Percentiles rank a stretch among this genome's conserved stretches.
These are phyloP conservation scores for Cyclophora albipunctata DNA, from an alignment of 2,888 invertebrate species.

Conservation along the genomic window DNA sequence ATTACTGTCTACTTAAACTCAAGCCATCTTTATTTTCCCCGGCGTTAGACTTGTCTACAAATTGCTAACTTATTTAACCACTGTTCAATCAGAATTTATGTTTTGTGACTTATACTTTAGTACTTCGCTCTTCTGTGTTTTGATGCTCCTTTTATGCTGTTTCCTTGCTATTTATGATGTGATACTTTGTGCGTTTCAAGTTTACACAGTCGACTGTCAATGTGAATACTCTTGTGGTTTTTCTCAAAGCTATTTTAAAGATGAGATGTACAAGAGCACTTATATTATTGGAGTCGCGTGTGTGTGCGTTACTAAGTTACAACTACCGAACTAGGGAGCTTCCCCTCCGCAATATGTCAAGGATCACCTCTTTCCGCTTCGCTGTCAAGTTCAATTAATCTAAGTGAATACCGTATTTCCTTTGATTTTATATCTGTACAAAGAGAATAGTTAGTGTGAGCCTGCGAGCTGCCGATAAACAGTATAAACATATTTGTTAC, in stretches of 20 bases:
- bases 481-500: constrained; percentile 12
- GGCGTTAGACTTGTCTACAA: background rate
- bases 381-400: constrained; percentile 21
- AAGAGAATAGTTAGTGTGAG: background rate
- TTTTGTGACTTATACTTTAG: too few species aligned
- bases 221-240: too few species aligned
- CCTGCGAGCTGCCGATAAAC: constrained; percentile 9
- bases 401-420: constrained; percentile 15
- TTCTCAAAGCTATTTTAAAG: too few species aligned
- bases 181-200: too few species aligned
- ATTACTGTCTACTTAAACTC: constrained; percentile 39
- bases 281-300: constrained; percentile 1
- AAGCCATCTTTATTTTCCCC: constrained; percentile 14
- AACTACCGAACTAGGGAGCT: constrained; percentile 12
- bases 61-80: too few species aligned
- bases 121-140: too few species aligned
- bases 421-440: constrained; percentile 11
- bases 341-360: constrained; percentile 22
- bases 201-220: too few species aligned
- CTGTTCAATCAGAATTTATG: too few species aligned
- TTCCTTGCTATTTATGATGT: too few species aligned
- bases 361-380: constrained; percentile 20
- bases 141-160: too few species aligned
- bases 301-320: constrained; percentile 5
- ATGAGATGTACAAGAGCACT: background rate